Evolutionary conservation across 2,797 vertebrate species (phyloP).

Genomic region (Prionace glauca): DNA sequence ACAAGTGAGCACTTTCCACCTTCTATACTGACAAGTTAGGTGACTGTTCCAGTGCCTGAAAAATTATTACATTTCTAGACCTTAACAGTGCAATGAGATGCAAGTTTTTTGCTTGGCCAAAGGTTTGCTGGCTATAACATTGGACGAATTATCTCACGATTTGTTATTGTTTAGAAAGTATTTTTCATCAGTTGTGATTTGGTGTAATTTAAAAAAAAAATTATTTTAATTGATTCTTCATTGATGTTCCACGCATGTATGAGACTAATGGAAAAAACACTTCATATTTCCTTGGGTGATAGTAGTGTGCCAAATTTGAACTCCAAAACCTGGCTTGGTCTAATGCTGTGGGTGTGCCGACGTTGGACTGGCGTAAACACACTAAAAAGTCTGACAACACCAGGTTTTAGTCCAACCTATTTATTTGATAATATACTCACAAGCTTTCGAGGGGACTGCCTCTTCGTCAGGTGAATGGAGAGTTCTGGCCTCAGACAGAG

Average conservation of each 20-base stretch:
- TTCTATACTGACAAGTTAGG: not conserved
- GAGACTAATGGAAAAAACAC: not conserved
- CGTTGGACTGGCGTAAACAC: too few relatives aligned
- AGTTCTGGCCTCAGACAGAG: too few relatives aligned
- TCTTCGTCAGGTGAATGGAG: too few relatives aligned
- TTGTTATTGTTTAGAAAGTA: not conserved
- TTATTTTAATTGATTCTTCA: not conserved
- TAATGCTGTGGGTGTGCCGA: too few relatives aligned
- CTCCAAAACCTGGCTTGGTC: too few relatives aligned
- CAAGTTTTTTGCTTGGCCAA: not conserved
- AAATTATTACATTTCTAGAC: not conserved
- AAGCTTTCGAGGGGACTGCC: too few relatives aligned
- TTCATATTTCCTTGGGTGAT: not conserved
- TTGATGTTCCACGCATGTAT: not conserved
- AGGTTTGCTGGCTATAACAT: not conserved
- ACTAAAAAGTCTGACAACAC: too few relatives aligned
- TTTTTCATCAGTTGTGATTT: not conserved
- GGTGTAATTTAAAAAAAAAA: too few relatives aligned
- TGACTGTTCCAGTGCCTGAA: not conserved
- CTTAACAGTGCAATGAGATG: not conserved
- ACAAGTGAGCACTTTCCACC: not conserved
- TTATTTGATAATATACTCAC: too few relatives aligned
- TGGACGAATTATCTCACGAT: not conserved
- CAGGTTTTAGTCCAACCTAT: too few relatives aligned
- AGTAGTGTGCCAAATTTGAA: not conserved